A percentile compares a stretch with the other conserved stretches of the same genome.
phyloP scores from a whole-genome alignment of 1,140 invertebrate species.

The Pygmarrhopalites habei region DNA sequence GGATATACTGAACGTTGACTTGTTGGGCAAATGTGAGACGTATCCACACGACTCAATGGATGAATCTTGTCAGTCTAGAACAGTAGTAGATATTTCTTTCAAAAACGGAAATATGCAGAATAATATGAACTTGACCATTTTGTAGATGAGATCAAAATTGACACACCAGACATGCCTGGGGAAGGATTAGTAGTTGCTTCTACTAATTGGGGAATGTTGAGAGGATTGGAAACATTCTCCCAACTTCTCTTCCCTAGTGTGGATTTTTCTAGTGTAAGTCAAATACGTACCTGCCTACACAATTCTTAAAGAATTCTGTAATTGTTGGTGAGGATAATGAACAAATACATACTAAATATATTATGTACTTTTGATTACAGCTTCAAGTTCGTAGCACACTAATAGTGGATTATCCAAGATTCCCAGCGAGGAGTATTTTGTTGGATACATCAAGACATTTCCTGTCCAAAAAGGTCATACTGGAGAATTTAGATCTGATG shows the following conservation, averaged over 20 bases:
- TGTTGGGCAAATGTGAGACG: constrained; percentile 50
- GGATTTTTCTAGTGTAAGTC: constrained; percentile 34
- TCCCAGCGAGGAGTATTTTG: constrained; percentile 66
- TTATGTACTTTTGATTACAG: too few species aligned
- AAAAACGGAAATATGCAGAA: constrained; percentile 2
- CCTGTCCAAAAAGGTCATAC: constrained; percentile 56
- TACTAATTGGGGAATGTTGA: constrained; percentile 37
- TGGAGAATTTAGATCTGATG: constrained; percentile 69
- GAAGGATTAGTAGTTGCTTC: constrained; percentile 42
- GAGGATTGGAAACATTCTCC: constrained; percentile 38
- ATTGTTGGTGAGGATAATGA: neutral
- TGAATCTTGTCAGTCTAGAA: constrained; percentile 58
- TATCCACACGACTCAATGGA: constrained; percentile 59
- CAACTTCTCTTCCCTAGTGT: constrained; percentile 31
- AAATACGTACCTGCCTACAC: neutral
- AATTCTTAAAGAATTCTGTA: neutral
- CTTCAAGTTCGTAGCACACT: constrained; percentile 47
- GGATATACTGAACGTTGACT: constrained; percentile 47
- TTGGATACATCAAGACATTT: constrained; percentile 79
- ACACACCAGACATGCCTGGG: constrained; percentile 42
- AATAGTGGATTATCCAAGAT: constrained; percentile 64
- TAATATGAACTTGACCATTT: constrained; percentile 3
- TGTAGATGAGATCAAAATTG: constrained; percentile 48
- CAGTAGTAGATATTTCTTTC: constrained; percentile 2
- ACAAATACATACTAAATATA: too few species aligned